Evolutionary conservation across 2,113 vertebrate species (phyloP).

Genomic region (Abramis brama): DNA sequence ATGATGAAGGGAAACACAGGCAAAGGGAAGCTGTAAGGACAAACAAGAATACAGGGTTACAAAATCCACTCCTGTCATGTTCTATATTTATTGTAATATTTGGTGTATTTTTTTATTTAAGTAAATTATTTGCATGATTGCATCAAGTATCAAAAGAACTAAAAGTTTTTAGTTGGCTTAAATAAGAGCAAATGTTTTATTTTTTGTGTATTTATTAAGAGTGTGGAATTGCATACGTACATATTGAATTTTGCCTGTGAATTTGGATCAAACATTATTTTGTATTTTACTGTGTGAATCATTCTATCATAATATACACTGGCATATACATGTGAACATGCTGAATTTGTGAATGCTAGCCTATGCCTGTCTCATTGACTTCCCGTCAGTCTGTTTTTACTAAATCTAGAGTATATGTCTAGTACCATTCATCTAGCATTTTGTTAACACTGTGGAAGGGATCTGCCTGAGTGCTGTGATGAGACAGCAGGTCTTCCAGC

Average conservation of each 20-base stretch:
- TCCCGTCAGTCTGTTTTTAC: slow-evolving; percentile 3
- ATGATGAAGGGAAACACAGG: slow-evolving; percentile 47
- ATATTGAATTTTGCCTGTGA: slow-evolving; percentile 21
- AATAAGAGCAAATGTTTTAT: slow-evolving; percentile 15
- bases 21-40: slow-evolving; percentile 56
- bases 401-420: slow-evolving; percentile 8
- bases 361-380: slow-evolving; percentile 9
- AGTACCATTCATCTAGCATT: slow-evolving; percentile 57
- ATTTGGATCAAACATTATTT: slow-evolving; percentile 32
- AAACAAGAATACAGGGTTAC: slow-evolving; percentile 56
- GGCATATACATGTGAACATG: slow-evolving; percentile 21
- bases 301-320: slow-evolving; percentile 24
- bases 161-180: slow-evolving; percentile 31
- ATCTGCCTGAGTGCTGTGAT: slow-evolving; percentile 47
- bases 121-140: slow-evolving; percentile 53
- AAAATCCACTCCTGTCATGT: slow-evolving; percentile 51
- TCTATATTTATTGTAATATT: slow-evolving; percentile 41
- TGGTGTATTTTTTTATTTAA: slow-evolving; percentile 31
- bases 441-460: slow-evolving; percentile 54
- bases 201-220: slow-evolving; percentile 45
- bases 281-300: slow-evolving; percentile 25
- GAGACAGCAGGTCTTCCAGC: slow-evolving; percentile 48
- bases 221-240: slow-evolving; percentile 21
- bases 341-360: not conserved
- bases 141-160: slow-evolving; percentile 10